phyloP scores from a whole-genome alignment of 2,113 vertebrate species.

The Anseranas semipalmata region DNA sequence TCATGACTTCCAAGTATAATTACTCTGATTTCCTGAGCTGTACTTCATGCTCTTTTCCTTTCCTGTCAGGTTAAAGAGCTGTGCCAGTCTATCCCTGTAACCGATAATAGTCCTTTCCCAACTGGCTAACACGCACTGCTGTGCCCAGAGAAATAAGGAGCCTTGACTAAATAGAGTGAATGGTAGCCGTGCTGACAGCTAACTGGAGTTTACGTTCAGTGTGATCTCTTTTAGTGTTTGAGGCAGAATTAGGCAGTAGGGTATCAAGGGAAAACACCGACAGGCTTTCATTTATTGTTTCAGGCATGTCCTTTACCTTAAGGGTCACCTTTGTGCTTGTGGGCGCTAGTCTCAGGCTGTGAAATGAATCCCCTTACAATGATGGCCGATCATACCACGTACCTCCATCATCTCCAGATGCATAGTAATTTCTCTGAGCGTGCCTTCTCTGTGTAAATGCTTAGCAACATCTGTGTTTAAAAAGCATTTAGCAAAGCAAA shows the following conservation, averaged over 20 bases:
- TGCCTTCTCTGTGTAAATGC: not conserved
- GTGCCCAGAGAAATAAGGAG: not conserved
- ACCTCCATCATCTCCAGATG: not conserved
- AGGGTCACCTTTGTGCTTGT: not conserved
- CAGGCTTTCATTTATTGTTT: not conserved
- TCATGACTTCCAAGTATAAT: not conserved
- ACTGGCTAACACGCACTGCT: not conserved
- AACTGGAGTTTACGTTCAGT: not conserved
- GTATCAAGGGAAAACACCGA: not conserved
- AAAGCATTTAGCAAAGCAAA: not conserved
- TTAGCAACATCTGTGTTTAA: not conserved
- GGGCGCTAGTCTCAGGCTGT: not conserved
- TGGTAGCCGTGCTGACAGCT: not conserved
- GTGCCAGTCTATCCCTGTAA: not conserved
- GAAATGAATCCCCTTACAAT: not conserved
- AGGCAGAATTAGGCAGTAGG: not conserved
- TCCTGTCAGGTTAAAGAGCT: not conserved
- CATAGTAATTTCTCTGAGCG: not conserved
- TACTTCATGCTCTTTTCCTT: constrained; percentile 6
- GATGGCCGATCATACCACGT: not conserved
- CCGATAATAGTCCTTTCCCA: not conserved
- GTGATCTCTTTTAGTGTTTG: not conserved
- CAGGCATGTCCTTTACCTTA: not conserved
- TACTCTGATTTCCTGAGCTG: constrained; percentile 4
- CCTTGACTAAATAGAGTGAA: not conserved